Conservation (phyloP, 2,797 vertebrate species). For the Pempheris klunzingeri region DNA sequence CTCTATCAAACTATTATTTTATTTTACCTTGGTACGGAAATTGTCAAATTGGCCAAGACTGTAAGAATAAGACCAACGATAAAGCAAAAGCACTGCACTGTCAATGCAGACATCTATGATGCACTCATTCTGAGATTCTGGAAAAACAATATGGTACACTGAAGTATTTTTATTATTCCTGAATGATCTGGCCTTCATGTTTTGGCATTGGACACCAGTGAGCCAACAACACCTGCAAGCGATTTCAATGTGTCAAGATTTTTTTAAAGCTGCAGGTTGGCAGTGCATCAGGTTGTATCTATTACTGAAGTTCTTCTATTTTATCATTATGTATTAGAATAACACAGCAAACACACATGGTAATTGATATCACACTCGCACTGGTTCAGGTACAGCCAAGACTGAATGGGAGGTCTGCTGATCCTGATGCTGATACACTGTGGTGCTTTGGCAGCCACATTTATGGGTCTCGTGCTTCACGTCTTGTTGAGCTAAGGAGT, state of each 20-base stretch:
- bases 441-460: slow-evolving; percentile 46
- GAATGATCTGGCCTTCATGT: slow-evolving; percentile 22
- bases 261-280: neutral
- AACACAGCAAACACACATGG: neutral
- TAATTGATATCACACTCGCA: neutral
- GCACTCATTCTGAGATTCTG: neutral
- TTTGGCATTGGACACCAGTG: neutral
- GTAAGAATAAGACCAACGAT: neutral
- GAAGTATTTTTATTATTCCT: slow-evolving; percentile 18
- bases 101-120: neutral
- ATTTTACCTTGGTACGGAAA: neutral
- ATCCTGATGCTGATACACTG: slow-evolving; percentile 5
- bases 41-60: neutral
- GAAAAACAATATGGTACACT: slow-evolving; percentile 7
- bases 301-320: neutral
- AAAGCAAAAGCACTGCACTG: neutral
- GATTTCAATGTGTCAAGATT: neutral
- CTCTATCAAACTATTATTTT: neutral
- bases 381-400: neutral
- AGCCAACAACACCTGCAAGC: slow-evolving; percentile 33
- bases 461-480: slow-evolving; percentile 46
- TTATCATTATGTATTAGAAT: neutral
- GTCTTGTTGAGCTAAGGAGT: slow-evolving; percentile 38
- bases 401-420: slow-evolving; percentile 50
- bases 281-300: neutral